Evolutionary conservation across 1,140 invertebrate genomes (phyloP).

Genomic region (Chrysomallon squamiferum): DNA sequence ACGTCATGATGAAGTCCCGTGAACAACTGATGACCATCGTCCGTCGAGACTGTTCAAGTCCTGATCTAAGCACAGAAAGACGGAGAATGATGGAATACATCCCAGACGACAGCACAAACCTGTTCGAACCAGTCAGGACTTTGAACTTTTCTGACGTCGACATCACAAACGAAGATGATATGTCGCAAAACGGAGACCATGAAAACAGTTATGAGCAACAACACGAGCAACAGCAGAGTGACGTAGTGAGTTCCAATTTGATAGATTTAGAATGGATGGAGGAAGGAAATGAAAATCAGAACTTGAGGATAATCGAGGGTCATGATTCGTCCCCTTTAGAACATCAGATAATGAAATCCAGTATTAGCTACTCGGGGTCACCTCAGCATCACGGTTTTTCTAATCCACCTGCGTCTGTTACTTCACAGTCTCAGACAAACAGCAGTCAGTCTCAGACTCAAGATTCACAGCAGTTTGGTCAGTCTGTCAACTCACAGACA

Average conservation of each 20-base stretch:
- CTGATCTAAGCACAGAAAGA: background rate
- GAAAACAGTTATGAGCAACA: constrained; percentile 9
- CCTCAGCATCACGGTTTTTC: constrained; percentile 19
- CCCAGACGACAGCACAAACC: background rate
- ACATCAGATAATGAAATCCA: constrained; percentile 2
- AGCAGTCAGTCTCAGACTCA: background rate
- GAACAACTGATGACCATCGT: background rate
- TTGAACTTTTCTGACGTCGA: constrained; percentile 13
- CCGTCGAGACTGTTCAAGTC: background rate
- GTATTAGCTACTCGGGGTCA: constrained; percentile 10
- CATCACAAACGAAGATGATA: constrained; percentile 12
- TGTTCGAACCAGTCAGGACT: constrained; percentile 12
- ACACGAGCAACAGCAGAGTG: constrained; percentile 7
- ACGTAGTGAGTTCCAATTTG: constrained; percentile 11
- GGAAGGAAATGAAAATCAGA: constrained; percentile 15
- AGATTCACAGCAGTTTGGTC: constrained; percentile 1
- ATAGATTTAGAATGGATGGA: background rate
- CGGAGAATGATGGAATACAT: constrained; percentile 1
- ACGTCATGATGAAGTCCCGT: background rate
- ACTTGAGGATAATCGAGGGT: constrained; percentile 31
- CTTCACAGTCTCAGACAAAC: constrained; percentile 6
- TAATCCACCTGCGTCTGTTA: background rate
- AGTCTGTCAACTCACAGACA: constrained; percentile 5
- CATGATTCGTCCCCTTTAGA: constrained; percentile 24
- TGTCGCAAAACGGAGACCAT: background rate